These are phyloP conservation scores for Cynopterus sphinx DNA, from an alignment of 2,797 vertebrate genomes.

Conservation along the genomic window DNA sequence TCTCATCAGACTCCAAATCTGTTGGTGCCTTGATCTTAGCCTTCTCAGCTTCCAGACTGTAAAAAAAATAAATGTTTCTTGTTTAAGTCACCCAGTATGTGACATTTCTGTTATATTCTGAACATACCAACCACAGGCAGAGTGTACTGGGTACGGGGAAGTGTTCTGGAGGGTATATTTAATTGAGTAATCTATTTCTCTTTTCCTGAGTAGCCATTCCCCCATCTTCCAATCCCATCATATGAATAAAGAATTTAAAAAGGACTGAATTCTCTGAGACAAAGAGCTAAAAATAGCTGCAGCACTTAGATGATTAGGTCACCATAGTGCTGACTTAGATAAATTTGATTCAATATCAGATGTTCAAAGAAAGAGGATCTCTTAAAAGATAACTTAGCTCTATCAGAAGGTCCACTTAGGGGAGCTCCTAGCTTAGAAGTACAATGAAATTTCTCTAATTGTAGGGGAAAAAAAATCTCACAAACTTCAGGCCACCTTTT, in stretches of 20 bases:
- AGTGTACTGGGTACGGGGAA: neutral
- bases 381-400: neutral
- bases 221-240: neutral
- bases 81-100: neutral
- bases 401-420: neutral
- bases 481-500: neutral
- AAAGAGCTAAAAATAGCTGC: neutral
- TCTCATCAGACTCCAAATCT: neutral
- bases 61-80: neutral
- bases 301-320: neutral
- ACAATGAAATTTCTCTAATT: neutral
- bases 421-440: neutral
- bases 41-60: neutral
- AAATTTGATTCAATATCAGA: neutral
- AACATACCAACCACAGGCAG: neutral
- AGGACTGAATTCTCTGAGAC: neutral
- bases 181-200: neutral
- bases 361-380: neutral
- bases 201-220: neutral
- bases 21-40: neutral
- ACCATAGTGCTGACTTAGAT: neutral
- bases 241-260: neutral
- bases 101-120: neutral
- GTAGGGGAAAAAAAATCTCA: neutral
- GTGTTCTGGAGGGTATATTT: neutral